Evolutionary conservation across 2,797 vertebrate species (phyloP).

Genomic region (Pseudochirops corinnae): DNA sequence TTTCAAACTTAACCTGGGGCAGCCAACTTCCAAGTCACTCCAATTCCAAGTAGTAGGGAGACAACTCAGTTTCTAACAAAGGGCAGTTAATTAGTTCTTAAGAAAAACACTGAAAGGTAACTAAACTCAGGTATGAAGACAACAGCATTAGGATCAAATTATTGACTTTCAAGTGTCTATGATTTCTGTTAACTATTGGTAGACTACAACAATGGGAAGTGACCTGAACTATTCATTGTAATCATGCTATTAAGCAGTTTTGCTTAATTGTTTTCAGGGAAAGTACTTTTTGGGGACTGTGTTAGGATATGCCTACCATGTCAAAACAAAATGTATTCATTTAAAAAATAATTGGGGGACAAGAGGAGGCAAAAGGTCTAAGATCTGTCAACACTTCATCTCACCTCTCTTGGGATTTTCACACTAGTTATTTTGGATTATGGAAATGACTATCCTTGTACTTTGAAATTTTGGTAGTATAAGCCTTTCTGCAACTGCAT

Average conservation of each 20-base stretch:
- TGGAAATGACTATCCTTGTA: neutral
- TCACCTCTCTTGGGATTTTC: neutral
- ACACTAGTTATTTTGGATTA: neutral
- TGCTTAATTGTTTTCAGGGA: neutral
- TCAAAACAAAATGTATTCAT: neutral
- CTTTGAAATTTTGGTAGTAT: neutral
- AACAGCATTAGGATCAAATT: neutral
- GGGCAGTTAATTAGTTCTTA: neutral
- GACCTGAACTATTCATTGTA: neutral
- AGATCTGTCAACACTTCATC: neutral
- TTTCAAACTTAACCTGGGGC: neutral
- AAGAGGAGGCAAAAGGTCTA: neutral
- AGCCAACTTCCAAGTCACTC: neutral
- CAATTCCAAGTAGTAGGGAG: neutral
- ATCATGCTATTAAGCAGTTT: neutral
- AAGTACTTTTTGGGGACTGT: neutral
- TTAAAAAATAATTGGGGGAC: neutral
- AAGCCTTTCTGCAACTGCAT: neutral
- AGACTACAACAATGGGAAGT: neutral
- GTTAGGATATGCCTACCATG: neutral
- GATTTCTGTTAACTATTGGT: neutral
- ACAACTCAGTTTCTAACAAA: neutral
- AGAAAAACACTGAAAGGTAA: neutral
- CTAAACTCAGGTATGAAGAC: neutral
- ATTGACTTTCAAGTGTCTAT: neutral